Percentiles rank a stretch among this genome's conserved stretches.
Conservation (phyloP, 2,888 invertebrate genomes). For the Alentia gelatinosa region DNA sequence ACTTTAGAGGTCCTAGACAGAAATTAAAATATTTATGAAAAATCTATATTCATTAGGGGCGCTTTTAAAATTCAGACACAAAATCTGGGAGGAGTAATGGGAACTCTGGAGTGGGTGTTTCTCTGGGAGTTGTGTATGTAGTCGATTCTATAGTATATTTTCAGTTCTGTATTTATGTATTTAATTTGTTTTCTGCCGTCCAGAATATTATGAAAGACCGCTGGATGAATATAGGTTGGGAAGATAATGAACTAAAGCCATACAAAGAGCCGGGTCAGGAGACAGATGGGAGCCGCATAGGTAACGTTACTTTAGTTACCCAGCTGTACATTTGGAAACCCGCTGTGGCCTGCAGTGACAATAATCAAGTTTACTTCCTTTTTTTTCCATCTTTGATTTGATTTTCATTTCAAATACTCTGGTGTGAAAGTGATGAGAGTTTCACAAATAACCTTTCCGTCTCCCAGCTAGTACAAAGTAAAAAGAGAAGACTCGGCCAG, state of each 20-base stretch:
- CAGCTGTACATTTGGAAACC: slow-evolving; percentile 22
- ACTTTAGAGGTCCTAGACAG: too few relatives aligned
- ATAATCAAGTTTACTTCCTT: not conserved
- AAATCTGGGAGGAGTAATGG: too few relatives aligned
- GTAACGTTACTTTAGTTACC: slow-evolving; percentile 68
- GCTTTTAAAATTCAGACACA: too few relatives aligned
- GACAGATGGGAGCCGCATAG: slow-evolving; percentile 77
- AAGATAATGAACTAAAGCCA: slow-evolving; percentile 97
- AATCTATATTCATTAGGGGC: too few relatives aligned
- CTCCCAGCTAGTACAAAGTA: not conserved
- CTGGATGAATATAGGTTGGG: slow-evolving; percentile 99
- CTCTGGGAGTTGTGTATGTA: not conserved
- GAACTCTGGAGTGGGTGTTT: too few relatives aligned
- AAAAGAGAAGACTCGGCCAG: too few relatives aligned
- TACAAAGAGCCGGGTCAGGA: slow-evolving; percentile 87
- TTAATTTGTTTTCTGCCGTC: slow-evolving; percentile 53
- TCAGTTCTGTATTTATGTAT: slow-evolving; percentile 8
- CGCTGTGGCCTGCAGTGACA: slow-evolving; percentile 35
- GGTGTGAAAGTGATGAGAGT: slow-evolving; percentile 5
- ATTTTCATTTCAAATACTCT: not conserved
- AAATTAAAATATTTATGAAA: too few relatives aligned
- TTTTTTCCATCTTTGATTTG: too few relatives aligned
- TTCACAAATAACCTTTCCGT: not conserved
- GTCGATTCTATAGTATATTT: not conserved
- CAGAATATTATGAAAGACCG: slow-evolving; percentile 93